A percentile compares a stretch with the other conserved stretches of the same genome.
phyloP scores from a whole-genome alignment of 2,888 invertebrate genomes.

The Netelia virgata region DNA sequence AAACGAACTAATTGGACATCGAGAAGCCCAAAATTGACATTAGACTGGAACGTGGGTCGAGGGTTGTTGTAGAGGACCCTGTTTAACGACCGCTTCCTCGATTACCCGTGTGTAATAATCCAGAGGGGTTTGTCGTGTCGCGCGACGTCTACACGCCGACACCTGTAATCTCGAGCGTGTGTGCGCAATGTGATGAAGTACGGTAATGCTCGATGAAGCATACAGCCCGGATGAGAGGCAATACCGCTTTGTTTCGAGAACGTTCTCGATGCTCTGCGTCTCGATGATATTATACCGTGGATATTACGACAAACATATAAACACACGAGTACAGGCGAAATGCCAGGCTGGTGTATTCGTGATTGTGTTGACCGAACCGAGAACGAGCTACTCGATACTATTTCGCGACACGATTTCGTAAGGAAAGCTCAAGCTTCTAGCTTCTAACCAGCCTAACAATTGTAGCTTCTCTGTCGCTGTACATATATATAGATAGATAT shows the following conservation, averaged over 20 bases:
- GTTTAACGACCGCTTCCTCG: slow-evolving; percentile 8
- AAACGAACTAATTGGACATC: too few relatives aligned
- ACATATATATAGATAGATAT: not conserved
- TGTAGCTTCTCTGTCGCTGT: not conserved
- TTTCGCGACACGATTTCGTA: slow-evolving; percentile 23
- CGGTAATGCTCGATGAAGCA: slow-evolving; percentile 13
- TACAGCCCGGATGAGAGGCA: not conserved
- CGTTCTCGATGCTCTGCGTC: not conserved
- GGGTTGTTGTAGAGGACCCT: slow-evolving; percentile 21
- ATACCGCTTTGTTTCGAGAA: not conserved
- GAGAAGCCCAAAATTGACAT: slow-evolving; percentile 1
- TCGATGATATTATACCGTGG: not conserved
- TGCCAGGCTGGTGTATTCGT: not conserved
- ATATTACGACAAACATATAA: not conserved
- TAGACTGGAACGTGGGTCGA: slow-evolving; percentile 14
- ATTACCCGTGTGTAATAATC: slow-evolving; percentile 48
- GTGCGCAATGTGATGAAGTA: slow-evolving; percentile 28
- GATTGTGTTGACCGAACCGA: slow-evolving; percentile 27
- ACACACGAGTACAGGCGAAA: not conserved
- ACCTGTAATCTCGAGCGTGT: slow-evolving; percentile 60
- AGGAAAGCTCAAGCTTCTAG: slow-evolving; percentile 32
- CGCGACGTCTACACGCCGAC: slow-evolving; percentile 35
- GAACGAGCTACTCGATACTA: slow-evolving; percentile 45
- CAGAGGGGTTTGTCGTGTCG: slow-evolving; percentile 38
- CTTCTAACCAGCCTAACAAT: not conserved